These are phyloP conservation scores for Gadus chalcogrammus DNA, from an alignment of 2,113 vertebrate genomes.

Conservation along the genomic window DNA sequence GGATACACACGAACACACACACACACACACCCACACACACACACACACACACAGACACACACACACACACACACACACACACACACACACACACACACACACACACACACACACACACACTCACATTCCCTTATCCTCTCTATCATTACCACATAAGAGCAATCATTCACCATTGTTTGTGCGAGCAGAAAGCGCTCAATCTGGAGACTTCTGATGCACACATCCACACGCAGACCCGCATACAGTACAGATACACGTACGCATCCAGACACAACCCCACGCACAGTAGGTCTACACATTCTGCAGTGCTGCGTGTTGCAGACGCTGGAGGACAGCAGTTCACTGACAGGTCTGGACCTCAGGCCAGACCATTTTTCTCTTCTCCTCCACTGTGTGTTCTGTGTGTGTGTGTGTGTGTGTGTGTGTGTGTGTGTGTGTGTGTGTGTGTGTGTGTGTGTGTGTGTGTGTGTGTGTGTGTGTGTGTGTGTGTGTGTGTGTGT, in stretches of 20 bases:
- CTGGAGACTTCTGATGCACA: background rate
- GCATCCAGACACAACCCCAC: conserved; percentile 11
- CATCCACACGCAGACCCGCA: conserved; percentile 1
- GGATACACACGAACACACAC: background rate
- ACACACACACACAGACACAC: background rate
- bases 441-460: conserved; percentile 3
- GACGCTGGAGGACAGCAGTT: conserved; percentile 57
- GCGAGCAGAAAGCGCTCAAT: background rate
- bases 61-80: background rate
- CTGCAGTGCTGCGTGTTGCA: conserved; percentile 69
- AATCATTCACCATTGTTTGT: conserved; percentile 11
- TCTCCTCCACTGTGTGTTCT: conserved; percentile 8
- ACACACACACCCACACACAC: conserved; percentile 4
- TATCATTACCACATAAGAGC: no score
- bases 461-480: conserved; percentile 1
- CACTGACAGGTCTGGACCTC: conserved; percentile 49
- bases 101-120: background rate
- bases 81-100: no score
- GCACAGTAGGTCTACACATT: conserved; percentile 13
- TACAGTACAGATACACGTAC: conserved; percentile 16
- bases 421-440: conserved; percentile 7
- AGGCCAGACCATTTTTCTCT: conserved; percentile 43
- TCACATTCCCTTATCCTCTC: background rate
- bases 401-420: conserved; percentile 9
- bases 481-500: no score